phyloP scores from a whole-genome alignment of 2,113 vertebrate genomes.

The Enhydra lutris region DNA sequence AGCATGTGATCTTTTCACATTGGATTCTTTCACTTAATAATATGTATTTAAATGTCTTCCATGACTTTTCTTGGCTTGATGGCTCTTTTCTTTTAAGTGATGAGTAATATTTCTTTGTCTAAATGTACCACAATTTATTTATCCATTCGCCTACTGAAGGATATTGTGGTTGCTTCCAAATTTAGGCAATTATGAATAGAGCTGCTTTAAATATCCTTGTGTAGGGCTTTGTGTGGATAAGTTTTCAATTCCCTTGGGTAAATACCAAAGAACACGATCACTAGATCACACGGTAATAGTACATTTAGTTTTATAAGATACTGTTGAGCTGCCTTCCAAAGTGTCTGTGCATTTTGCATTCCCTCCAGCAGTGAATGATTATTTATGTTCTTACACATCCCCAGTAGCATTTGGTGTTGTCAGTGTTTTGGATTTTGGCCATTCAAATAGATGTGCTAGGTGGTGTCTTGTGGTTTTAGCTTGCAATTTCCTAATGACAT shows the following conservation, averaged over 20 bases:
- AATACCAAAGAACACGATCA: not conserved
- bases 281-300: not conserved
- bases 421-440: not conserved
- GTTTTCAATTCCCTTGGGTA: not conserved
- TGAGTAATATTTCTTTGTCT: not conserved
- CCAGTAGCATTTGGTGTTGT: not conserved
- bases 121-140: not conserved
- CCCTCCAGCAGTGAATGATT: not conserved
- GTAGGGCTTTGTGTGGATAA: not conserved
- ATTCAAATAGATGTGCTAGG: not conserved
- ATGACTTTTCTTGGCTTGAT: not conserved
- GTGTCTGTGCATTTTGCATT: not conserved
- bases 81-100: not conserved
- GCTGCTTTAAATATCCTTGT: not conserved
- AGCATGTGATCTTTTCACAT: not conserved
- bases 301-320: not conserved
- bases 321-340: not conserved
- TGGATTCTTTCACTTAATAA: not conserved
- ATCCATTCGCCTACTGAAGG: not conserved
- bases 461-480: not conserved
- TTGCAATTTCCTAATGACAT: not conserved
- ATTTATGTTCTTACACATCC: not conserved
- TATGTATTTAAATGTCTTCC: not conserved
- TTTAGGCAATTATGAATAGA: not conserved
- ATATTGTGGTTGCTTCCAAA: not conserved